Evolutionary conservation across 2,113 vertebrate species (phyloP).

Genomic region (Probosciger aterrimus): DNA sequence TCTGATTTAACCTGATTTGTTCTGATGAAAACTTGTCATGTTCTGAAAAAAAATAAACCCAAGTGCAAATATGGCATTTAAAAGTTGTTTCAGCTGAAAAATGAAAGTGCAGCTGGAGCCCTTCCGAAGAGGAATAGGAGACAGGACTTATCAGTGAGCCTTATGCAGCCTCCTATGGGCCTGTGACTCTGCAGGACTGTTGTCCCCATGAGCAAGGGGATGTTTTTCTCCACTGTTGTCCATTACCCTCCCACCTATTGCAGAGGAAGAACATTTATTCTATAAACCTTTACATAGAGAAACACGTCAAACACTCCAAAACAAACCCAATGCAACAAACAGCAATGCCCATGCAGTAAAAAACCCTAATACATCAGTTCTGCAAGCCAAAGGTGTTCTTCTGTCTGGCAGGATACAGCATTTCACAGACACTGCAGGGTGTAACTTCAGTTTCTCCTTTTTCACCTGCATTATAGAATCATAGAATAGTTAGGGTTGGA

Average conservation of each 20-base stretch:
- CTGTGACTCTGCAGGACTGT: not conserved
- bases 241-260: not conserved
- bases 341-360: not conserved
- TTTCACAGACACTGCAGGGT: not conserved
- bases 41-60: not conserved
- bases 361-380: not conserved
- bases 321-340: not conserved
- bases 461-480: not conserved
- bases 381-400: not conserved
- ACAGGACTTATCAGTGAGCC: not conserved
- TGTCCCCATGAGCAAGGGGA: not conserved
- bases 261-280: not conserved
- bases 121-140: not conserved
- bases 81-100: not conserved
- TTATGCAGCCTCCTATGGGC: fast-evolving
- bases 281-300: not conserved
- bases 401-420: not conserved
- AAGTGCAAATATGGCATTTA: not conserved
- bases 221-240: not conserved
- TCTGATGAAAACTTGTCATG: not conserved
- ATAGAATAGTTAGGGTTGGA: not conserved
- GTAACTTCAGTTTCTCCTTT: not conserved
- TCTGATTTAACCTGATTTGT: not conserved
- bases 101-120: not conserved
- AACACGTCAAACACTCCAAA: not conserved